Evolutionary conservation across 2,797 vertebrate genomes (phyloP).

Genomic region (Lophotriccus pileatus): DNA sequence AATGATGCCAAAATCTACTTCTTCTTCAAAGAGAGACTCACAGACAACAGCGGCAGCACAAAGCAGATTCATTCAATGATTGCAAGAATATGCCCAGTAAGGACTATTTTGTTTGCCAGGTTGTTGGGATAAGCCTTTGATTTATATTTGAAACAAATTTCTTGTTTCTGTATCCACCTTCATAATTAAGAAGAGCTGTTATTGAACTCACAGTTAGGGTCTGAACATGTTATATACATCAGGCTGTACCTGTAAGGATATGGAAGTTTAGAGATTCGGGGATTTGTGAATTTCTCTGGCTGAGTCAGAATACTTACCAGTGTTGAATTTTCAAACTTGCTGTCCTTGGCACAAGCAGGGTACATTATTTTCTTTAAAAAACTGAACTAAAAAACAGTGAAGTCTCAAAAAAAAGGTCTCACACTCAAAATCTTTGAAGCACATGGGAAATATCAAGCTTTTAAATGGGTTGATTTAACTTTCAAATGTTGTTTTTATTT

Average conservation of each 20-base stretch:
- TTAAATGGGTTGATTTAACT: background rate
- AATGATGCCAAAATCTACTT: constrained; percentile 95
- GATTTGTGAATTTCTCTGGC: background rate
- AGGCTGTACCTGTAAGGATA: background rate
- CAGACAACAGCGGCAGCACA: constrained; percentile 91
- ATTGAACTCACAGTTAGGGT: background rate
- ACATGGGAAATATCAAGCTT: background rate
- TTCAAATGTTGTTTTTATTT: background rate
- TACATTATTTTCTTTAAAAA: background rate
- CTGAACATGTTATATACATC: background rate
- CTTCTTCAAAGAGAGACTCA: constrained; percentile 94
- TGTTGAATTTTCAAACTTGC: background rate
- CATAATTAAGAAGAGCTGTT: background rate
- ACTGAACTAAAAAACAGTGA: background rate
- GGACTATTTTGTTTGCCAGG: constrained; percentile 47
- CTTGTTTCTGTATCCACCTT: background rate
- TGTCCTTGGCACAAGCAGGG: background rate
- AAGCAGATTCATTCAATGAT: constrained; percentile 97
- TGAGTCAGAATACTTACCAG: background rate
- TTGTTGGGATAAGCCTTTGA: background rate
- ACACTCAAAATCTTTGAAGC: background rate
- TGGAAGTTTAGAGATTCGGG: background rate
- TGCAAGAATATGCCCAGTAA: constrained; percentile 95
- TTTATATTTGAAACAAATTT: background rate
- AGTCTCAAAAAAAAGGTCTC: too few relatives aligned